phyloP scores from a whole-genome alignment of 2,888 invertebrate species.

The Rhagium mordax region DNA sequence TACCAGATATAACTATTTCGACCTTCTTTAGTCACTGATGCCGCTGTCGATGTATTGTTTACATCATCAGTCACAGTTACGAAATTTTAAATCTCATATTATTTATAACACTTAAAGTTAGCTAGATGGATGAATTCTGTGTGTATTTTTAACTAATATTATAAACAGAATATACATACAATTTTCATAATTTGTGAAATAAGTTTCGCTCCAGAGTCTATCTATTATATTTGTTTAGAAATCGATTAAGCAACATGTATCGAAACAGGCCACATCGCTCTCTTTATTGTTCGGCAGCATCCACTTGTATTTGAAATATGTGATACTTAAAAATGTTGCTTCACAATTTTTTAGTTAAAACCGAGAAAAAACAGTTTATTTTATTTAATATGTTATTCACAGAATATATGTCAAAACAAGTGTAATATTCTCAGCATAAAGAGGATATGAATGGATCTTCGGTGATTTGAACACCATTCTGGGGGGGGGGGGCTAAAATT shows the following conservation, averaged over 20 bases:
- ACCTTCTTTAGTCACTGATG: too few species aligned
- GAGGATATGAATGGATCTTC: too few species aligned
- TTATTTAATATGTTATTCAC: too few species aligned
- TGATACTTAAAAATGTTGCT: too few species aligned
- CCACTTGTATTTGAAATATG: neutral
- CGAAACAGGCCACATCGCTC: neutral
- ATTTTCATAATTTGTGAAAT: neutral
- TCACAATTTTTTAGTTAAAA: too few species aligned
- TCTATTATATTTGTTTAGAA: conserved; percentile 16
- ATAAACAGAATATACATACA: neutral
- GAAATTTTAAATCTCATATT: neutral
- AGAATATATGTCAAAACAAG: too few species aligned
- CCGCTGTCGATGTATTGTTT: too few species aligned
- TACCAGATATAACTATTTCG: too few species aligned
- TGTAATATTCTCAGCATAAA: too few species aligned
- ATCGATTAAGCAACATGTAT: conserved; percentile 5
- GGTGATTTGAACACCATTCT: too few species aligned
- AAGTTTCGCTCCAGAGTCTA: neutral
- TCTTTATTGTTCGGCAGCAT: neutral
- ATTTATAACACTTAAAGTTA: neutral
- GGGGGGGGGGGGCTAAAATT: too few species aligned
- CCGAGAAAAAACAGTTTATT: too few species aligned
- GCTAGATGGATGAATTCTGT: neutral
- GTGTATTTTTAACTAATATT: neutral
- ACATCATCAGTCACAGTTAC: neutral